phyloP scores from a whole-genome alignment of 2,888 invertebrate species.

The Xylocampa areola region DNA sequence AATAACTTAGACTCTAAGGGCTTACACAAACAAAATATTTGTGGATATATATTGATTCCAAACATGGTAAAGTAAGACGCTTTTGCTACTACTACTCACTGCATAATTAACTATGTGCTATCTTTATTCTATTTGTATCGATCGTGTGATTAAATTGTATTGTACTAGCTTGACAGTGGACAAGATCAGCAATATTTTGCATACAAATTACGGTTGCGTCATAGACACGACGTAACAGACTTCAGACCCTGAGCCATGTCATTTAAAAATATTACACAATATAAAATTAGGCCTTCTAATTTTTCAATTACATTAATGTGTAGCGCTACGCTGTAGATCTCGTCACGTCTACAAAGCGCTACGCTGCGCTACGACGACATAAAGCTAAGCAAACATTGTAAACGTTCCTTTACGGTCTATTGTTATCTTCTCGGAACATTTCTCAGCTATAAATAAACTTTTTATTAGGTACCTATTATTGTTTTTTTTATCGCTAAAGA shows the following conservation, averaged over 20 bases:
- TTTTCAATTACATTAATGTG: constrained; percentile 31
- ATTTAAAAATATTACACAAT: constrained; percentile 4
- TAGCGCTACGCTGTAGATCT: constrained; percentile 50
- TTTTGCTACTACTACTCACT: background rate
- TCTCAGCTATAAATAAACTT: constrained; percentile 31
- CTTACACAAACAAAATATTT: constrained; percentile 1
- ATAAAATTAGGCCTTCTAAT: too few species aligned
- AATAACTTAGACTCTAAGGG: constrained; percentile 7
- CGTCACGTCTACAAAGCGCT: constrained; percentile 37
- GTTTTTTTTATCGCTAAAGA: constrained; percentile 15
- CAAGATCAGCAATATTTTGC: constrained; percentile 16
- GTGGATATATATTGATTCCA: background rate
- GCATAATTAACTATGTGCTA: too few species aligned
- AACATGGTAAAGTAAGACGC: background rate
- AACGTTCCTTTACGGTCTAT: constrained; percentile 39
- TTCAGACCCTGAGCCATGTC: constrained; percentile 1
- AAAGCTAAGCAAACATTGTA: constrained; percentile 47
- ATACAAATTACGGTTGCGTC: constrained; percentile 1
- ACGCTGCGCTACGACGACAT: constrained; percentile 43
- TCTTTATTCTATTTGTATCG: too few species aligned
- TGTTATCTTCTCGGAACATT: constrained; percentile 42
- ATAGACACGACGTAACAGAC: constrained; percentile 21
- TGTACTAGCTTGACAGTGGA: background rate
- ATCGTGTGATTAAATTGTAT: too few species aligned
- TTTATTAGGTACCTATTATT: constrained; percentile 33